These are phyloP conservation scores for Antrozous pallidus DNA, from an alignment of 2,797 vertebrate genomes.

Conservation along the genomic window DNA sequence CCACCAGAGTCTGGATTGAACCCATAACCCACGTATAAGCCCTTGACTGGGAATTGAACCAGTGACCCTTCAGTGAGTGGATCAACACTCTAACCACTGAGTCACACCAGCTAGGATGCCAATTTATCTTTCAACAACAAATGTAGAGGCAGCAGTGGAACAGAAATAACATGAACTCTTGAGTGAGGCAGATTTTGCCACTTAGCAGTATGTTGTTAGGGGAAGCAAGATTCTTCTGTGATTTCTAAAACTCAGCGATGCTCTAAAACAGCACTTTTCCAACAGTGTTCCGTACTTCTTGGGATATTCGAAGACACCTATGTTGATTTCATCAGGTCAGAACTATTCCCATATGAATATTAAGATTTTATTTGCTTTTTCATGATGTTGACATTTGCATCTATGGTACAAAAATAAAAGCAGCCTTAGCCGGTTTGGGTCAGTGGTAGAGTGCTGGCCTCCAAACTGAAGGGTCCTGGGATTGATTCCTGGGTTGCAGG, in stretches of 20 bases:
- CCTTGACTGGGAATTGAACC: too few species aligned
- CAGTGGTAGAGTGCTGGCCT: too few species aligned
- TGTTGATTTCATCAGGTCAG: not conserved
- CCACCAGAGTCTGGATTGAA: too few species aligned
- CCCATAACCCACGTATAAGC: too few species aligned
- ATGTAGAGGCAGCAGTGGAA: not conserved
- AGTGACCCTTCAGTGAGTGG: too few species aligned
- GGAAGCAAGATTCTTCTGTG: not conserved
- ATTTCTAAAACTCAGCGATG: not conserved
- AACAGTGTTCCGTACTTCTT: too few species aligned
- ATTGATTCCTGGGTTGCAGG: too few species aligned
- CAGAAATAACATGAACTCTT: not conserved
- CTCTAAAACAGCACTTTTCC: not conserved
- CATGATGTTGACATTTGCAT: not conserved
- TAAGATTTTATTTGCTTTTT: not conserved
- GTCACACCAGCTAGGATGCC: too few species aligned
- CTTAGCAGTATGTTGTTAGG: not conserved
- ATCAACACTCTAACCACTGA: too few species aligned
- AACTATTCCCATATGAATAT: not conserved
- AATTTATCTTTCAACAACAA: not conserved
- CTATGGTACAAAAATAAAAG: not conserved
- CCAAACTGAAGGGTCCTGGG: too few species aligned
- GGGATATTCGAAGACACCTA: not conserved
- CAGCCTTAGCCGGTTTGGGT: too few species aligned
- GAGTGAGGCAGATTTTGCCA: not conserved